Evolutionary conservation across 2,797 vertebrate species (phyloP), one percentile per base, ranked within the genome.

Genomic region (Rhinogobio ventralis): DNA sequence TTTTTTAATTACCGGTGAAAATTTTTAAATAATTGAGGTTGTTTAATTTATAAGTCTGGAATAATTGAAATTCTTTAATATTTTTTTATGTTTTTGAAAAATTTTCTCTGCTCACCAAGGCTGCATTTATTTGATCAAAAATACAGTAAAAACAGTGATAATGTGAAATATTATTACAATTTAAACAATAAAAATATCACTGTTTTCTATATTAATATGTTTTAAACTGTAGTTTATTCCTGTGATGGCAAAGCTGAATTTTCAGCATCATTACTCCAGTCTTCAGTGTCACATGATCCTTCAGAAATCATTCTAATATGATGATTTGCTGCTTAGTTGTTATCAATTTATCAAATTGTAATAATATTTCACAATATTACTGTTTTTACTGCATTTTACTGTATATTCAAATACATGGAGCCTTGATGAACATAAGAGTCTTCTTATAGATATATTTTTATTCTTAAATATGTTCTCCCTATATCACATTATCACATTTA

Each of bases 401-500:
- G 10, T 51, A 49, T 1, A 4, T 28, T 14, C 3, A 8, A 33
- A 51, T 62, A 62, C 36, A 55, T 36, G 73, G 20, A 55, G 30
- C 11, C 73, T 55, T 36, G 28, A 10, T 53, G 49, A 53, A 30
- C 25, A 72, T 55, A 49, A 72, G n/a, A 53, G 53, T 55, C 3
- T 55, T 23, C 53, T 55, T 6, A 14, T 7, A 62, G 60, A 62
- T 14, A 62, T 14, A 28, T 62, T 15, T 15, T 28, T 1, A 62
- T 28, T 25, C 45, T 46, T n/a, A 57, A n/a, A 60, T 60, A 25
- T 62, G 25, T 62, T 14, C 2, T 64, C 14, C 5, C 25, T 30
- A 39, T 17, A 64, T 64, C 62, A 64, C 25, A 64, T 30, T 33
- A 13, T 57, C n/a, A 0, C 23, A 69, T 81, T 13, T 86, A 98